Percentiles rank a stretch among this genome's conserved stretches.
phyloP scores from a whole-genome alignment of 2,113 vertebrate species.

The Ancistrus triradiatus region DNA sequence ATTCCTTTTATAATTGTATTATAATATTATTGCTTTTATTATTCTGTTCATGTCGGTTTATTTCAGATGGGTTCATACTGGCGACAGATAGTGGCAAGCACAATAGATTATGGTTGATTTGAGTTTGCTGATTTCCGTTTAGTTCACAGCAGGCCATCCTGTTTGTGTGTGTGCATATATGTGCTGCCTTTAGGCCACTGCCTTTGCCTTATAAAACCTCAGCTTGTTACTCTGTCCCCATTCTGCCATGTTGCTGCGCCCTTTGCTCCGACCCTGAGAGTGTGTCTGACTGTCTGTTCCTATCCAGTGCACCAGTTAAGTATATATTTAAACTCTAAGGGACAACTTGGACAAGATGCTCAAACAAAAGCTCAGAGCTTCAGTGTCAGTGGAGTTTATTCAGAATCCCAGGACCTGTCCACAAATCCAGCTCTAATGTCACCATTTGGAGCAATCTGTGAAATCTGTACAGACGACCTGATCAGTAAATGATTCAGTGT shows the following conservation, averaged over 20 bases:
- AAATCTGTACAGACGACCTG: constrained; percentile 1
- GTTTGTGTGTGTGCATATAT: neutral
- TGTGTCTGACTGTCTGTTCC: neutral
- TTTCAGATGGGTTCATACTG: no score
- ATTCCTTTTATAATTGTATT: no score
- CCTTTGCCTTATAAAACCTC: constrained; percentile 12
- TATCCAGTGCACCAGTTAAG: neutral
- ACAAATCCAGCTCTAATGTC: neutral
- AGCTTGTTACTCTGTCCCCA: constrained; percentile 2
- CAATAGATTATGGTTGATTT: neutral
- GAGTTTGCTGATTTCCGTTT: neutral
- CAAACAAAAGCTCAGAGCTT: neutral
- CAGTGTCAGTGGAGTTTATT: neutral
- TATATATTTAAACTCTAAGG: neutral
- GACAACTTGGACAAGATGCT: constrained; percentile 3
- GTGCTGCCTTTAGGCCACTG: neutral
- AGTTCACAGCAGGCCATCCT: neutral
- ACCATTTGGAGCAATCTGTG: neutral
- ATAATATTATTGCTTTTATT: no score
- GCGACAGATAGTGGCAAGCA: no score
- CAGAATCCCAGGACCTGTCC: neutral
- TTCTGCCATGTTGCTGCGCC: constrained; percentile 8
- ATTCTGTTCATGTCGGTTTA: no score
- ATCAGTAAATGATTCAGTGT: constrained; percentile 1
- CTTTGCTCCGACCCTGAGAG: constrained; percentile 4